Evolutionary conservation across 2,113 vertebrate species (phyloP), one percentile per base, ranked within the genome.

Genomic region (pig (Sus scrofa)): DNA sequence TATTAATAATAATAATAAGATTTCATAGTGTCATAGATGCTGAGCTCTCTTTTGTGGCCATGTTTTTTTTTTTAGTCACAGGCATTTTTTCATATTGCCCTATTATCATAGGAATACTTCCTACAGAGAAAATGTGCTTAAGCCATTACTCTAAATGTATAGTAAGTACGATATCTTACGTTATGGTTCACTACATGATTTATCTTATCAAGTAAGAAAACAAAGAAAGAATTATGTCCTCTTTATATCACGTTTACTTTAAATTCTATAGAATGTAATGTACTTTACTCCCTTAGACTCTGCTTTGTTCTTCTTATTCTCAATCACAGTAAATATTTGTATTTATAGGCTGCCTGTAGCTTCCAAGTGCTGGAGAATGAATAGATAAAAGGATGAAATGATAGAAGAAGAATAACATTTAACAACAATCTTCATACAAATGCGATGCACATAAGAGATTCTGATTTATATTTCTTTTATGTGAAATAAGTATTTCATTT

Each of bases 11-110:
- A 88, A 89, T 92, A 92, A 79, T 89, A 92, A 39, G 8, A 94
- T 77, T 87, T 92, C 22, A 63, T 22, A 65, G 20, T 62, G 5
- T 81, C 89, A 94, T 22, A 91, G 52, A 94, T 73, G 50, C 81
- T 83, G 96, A 92, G 44, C 60, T 97, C 94, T 97, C 52, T 85
- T 96, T 94, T 71, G 34, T 77, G 60, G 94, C 91, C 86, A 44
- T 94, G 60, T 86, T 96, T 97, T 91, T 95, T 96, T 96, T 97
- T 96, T 91, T n/a, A n/a, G 95, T 86, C 86, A 56, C 24, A 70
- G 50, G 34, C 52, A 79, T 30, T 93, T 90, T 92, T 97, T 97
- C 88, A 97, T 44, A 79, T 54, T 86, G 60, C 10, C 44, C 19
- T 91, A 83, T 86, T 96, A 95, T 83, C 82, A 88, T 27, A 94